Evolutionary conservation across 2,113 vertebrate species (phyloP).

Genomic region (Bufo gargarizans): DNA sequence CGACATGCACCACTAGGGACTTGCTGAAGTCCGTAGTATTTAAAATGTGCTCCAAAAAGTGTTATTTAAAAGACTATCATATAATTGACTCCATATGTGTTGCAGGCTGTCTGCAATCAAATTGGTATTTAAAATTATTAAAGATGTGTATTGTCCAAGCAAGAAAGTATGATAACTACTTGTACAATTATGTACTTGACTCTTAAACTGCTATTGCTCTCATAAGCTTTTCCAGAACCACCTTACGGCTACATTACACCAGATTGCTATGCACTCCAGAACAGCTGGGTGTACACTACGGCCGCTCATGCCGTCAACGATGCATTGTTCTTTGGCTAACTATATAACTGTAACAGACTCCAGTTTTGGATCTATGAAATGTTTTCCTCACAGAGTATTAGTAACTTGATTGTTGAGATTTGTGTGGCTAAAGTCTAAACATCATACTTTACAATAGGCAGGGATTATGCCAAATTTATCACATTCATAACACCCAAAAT

Average conservation of each 20-base stretch:
- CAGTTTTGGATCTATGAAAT: not conserved
- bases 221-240: constrained; percentile 49
- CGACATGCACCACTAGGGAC: no score
- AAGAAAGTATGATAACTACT: constrained; percentile 53
- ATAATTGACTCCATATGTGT: constrained; percentile 46
- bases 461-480: not conserved
- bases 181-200: constrained; percentile 50
- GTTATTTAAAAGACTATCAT: constrained; percentile 24
- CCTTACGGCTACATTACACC: constrained; percentile 22
- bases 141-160: constrained; percentile 40
- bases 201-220: constrained; percentile 28
- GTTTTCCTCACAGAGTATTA: not conserved
- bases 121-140: constrained; percentile 47
- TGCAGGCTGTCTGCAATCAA: constrained; percentile 40
- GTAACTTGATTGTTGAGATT: not conserved
- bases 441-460: not conserved
- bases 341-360: not conserved
- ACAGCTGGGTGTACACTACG: constrained; percentile 5
- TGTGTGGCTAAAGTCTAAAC: not conserved
- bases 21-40: not conserved
- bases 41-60: not conserved
- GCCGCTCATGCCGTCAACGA: not conserved
- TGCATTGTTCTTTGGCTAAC: not conserved
- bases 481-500: not conserved
- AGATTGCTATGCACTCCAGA: not conserved